Conservation (phyloP, 2,113 vertebrate species). For the Protobothrops flavoviridis region DNA sequence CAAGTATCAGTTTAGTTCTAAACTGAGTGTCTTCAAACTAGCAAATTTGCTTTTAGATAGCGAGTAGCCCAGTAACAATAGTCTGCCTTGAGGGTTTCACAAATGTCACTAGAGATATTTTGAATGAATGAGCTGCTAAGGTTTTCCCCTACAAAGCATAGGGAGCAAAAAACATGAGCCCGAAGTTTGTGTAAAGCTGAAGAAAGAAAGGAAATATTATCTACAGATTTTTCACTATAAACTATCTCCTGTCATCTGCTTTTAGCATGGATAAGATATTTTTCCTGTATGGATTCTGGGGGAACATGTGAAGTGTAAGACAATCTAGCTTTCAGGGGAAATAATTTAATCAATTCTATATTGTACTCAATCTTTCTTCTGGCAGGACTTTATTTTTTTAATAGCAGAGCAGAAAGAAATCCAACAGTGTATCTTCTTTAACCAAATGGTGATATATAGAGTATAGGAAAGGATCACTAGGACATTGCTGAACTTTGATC, state of each 20-base stretch:
- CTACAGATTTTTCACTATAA: neutral
- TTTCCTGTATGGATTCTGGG: neutral
- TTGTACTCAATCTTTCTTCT: neutral
- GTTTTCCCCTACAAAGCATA: neutral
- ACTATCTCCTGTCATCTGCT: neutral
- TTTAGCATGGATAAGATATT: neutral
- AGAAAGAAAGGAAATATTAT: neutral
- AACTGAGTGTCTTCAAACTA: neutral
- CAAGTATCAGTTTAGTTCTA: neutral
- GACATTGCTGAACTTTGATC: neutral
- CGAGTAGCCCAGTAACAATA: neutral
- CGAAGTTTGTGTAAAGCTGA: neutral
- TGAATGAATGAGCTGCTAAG: neutral
- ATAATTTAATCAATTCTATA: neutral
- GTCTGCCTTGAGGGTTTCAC: neutral
- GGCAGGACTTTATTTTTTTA: neutral
- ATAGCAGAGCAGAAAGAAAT: neutral
- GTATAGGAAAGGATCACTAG: neutral
- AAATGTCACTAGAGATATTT: neutral
- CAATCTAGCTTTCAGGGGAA: neutral
- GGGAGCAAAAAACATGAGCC: neutral
- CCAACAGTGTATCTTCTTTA: neutral
- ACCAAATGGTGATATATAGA: neutral
- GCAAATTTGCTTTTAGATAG: neutral
- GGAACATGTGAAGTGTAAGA: neutral